Base-by-base conservation (phyloP, 2,888 invertebrate species). In the Nemotelus nigrinus region DNA sequence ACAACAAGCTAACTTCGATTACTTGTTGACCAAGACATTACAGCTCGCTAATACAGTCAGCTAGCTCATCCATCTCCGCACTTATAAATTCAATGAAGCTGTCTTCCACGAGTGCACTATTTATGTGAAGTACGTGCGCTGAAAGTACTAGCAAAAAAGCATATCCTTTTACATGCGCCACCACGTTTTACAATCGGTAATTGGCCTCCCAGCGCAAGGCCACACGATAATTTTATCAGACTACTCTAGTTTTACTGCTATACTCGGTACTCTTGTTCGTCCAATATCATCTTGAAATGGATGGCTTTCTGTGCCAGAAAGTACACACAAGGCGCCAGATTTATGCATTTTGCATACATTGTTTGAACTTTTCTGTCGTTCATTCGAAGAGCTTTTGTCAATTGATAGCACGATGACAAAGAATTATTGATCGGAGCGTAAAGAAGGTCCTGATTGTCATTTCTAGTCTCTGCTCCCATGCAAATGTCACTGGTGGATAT, bases 301-400 rank as follows among this genome's bases (percentile, higher is more conserved):
- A 43, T 63, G 2, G 63, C 43, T 63, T 63, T 41, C 43, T 43
- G 43, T 63, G 63, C n/a, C 63, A 2, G 63, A 43, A 63, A 63
- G 63, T 43, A 63, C 63, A 63, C 63, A 63, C 10, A 39, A 63
- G 63, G 63, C 63, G 63, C 63, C 63, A 63, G 63, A 63, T 63
- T 63, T 63, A 63, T 63, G 63, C 63, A 63, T 25, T 63, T 63
- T 63, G 43, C 63, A 41, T 63, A 63, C 43, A 63, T 7, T 63
- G 58, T 58, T 25, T 5, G 53, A 25, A 25, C 25, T 25, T 25
- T 25, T 25, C 25, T 25, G 25, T 25, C 25, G 58, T 58, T n/a
- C 25, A n/a, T 58, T 58, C 58, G 5, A n/a, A 7, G 10, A 58
- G 58, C 58, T n/a, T 5, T n/a, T 58, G 58, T 25, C 58, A 58